Conservation (phyloP, 1,140 invertebrate species). For the Holcopasites calliopsidis region DNA sequence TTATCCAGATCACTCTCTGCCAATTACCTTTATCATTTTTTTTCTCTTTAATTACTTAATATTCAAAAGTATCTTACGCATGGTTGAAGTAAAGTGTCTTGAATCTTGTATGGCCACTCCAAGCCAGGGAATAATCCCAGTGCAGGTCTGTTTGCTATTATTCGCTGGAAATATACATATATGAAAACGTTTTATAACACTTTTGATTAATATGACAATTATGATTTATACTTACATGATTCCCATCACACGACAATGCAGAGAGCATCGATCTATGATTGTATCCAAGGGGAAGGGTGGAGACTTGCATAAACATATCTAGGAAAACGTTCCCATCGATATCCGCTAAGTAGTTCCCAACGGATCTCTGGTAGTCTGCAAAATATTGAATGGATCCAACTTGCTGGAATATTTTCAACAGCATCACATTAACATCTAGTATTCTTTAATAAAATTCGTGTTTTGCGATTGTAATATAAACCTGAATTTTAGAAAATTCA, state of each 20-base stretch:
- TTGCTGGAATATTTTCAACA: slow-evolving; percentile 29
- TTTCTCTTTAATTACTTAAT: neutral
- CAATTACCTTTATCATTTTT: neutral
- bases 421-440: neutral
- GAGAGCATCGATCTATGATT: slow-evolving; percentile 23
- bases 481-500: slow-evolving; percentile 40
- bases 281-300: slow-evolving; percentile 20
- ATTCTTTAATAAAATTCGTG: neutral
- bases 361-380: slow-evolving; percentile 32
- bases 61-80: slow-evolving; percentile 30
- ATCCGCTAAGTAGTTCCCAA: slow-evolving; percentile 42
- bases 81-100: slow-evolving; percentile 34
- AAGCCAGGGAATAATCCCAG: slow-evolving; percentile 31
- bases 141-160: slow-evolving; percentile 43
- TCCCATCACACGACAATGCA: slow-evolving; percentile 12
- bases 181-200: neutral
- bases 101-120: slow-evolving; percentile 35
- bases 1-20: neutral
- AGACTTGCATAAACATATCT: slow-evolving; percentile 36
- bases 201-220: neutral
- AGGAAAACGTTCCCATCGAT: slow-evolving; percentile 42
- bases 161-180: slow-evolving; percentile 20
- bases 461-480: slow-evolving; percentile 4
- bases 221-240: slow-evolving; percentile 16
- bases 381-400: slow-evolving; percentile 35